phyloP scores from a whole-genome alignment of 2,797 vertebrate species.

The Xiphophorus birchmanni region DNA sequence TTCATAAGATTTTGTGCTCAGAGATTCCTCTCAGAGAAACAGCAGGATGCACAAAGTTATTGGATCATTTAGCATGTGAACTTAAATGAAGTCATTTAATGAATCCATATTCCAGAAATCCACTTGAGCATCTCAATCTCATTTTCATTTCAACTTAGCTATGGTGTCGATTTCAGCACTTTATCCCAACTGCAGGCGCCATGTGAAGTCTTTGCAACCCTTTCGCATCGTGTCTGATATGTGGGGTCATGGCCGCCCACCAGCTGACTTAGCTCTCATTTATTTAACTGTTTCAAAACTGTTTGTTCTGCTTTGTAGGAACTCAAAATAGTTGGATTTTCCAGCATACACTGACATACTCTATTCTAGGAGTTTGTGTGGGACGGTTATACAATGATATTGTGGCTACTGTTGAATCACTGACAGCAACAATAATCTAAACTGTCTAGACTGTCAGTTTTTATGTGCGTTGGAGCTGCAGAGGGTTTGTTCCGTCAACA shows the following conservation, averaged over 20 bases:
- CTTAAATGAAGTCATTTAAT: slow-evolving; percentile 17
- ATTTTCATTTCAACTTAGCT: neutral
- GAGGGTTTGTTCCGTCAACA: neutral
- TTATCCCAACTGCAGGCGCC: slow-evolving; percentile 29
- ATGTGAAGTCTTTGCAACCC: slow-evolving; percentile 20
- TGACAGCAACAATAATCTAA: slow-evolving; percentile 21
- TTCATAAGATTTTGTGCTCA: neutral
- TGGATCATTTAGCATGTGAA: neutral
- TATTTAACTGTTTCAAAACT: neutral
- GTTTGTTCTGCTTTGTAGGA: neutral
- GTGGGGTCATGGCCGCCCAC: neutral
- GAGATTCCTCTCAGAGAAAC: neutral
- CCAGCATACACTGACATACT: neutral
- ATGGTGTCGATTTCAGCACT: slow-evolving; percentile 14
- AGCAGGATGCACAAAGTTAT: neutral
- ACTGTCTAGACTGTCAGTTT: slow-evolving; percentile 29
- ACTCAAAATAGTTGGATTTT: slow-evolving; percentile 12
- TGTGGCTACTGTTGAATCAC: slow-evolving; percentile 11
- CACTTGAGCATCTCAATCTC: neutral
- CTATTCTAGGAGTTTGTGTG: slow-evolving; percentile 23
- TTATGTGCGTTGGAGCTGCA: slow-evolving; percentile 12
- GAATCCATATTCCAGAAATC: slow-evolving; percentile 23
- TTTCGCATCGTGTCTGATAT: slow-evolving; percentile 4
- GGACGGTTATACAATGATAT: slow-evolving; percentile 31
- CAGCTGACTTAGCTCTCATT: neutral